Conservation (phyloP, 2,888 invertebrate species). For the Mesochorus sp. region DNA sequence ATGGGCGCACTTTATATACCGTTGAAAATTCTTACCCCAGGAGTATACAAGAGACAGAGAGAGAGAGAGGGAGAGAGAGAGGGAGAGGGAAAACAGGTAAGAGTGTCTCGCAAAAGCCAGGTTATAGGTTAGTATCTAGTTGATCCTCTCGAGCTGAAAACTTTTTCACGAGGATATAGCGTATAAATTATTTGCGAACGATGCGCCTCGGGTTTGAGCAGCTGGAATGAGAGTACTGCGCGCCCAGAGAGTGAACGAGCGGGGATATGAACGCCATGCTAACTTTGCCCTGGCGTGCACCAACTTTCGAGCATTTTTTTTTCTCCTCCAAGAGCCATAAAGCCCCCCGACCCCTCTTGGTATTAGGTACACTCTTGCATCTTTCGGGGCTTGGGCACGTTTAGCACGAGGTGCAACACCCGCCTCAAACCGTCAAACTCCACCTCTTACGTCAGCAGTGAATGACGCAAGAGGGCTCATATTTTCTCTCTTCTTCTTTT, state of each 20-base stretch:
- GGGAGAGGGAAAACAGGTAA: constrained; percentile 3
- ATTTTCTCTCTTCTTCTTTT: not conserved
- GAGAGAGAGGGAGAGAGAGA: constrained; percentile 4
- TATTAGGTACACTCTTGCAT: constrained; percentile 26
- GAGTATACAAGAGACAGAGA: not conserved
- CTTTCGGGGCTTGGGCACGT: constrained; percentile 31
- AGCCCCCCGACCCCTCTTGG: constrained; percentile 21
- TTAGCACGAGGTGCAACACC: constrained; percentile 15
- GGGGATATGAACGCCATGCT: constrained; percentile 8
- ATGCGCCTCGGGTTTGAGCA: constrained; percentile 18
- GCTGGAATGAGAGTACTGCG: constrained; percentile 34
- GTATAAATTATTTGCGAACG: constrained; percentile 56
- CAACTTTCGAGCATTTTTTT: constrained; percentile 25
- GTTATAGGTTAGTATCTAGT: constrained; percentile 21
- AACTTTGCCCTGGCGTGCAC: constrained; percentile 32
- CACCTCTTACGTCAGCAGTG: not conserved
- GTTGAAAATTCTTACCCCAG: constrained; percentile 34
- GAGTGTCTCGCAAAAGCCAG: constrained; percentile 23
- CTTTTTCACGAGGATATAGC: constrained; percentile 44
- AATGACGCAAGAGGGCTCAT: not conserved
- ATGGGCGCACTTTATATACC: not conserved
- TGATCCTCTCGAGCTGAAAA: constrained; percentile 51
- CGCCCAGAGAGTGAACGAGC: not conserved
- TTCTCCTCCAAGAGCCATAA: constrained; percentile 43
- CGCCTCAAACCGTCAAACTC: constrained; percentile 37